Conservation (phyloP, 1,140 invertebrate species). For the Achroia grisella region DNA sequence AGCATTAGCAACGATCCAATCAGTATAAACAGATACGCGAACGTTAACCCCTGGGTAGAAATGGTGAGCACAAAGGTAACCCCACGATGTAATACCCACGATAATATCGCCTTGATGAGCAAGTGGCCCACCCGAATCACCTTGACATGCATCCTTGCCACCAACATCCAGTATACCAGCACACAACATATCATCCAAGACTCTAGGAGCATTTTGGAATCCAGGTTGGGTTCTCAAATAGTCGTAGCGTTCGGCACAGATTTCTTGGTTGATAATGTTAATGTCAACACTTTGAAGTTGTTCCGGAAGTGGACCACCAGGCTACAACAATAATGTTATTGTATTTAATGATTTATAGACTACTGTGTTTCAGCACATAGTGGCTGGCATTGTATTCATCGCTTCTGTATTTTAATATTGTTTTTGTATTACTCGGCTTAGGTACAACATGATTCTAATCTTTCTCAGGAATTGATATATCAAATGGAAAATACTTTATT, state of each 20-base stretch:
- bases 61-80: conserved; percentile 69
- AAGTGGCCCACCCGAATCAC: conserved; percentile 78
- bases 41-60: conserved; percentile 74
- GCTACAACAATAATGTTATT: conserved; percentile 13
- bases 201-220: conserved; percentile 20
- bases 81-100: conserved; percentile 76
- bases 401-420: too few relatives aligned
- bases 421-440: too few relatives aligned
- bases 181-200: conserved; percentile 49
- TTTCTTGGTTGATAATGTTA: conserved; percentile 57
- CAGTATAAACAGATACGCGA: conserved; percentile 61
- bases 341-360: too few relatives aligned
- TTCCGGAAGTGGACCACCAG: conserved; percentile 18
- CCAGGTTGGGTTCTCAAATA: conserved; percentile 24
- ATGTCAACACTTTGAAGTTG: conserved; percentile 50
- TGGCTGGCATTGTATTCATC: too few relatives aligned
- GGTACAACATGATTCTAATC: too few relatives aligned
- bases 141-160: conserved; percentile 76
- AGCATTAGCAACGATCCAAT: conserved; percentile 72
- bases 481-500: too few relatives aligned
- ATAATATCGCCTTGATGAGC: conserved; percentile 57
- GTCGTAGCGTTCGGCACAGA: conserved; percentile 43
- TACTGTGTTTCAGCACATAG: too few relatives aligned
- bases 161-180: conserved; percentile 35
- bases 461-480: too few relatives aligned